Evolutionary conservation across 1,140 invertebrate species (phyloP), one percentile per base, ranked within the genome.

Genomic region (Danaus melanippus): DNA sequence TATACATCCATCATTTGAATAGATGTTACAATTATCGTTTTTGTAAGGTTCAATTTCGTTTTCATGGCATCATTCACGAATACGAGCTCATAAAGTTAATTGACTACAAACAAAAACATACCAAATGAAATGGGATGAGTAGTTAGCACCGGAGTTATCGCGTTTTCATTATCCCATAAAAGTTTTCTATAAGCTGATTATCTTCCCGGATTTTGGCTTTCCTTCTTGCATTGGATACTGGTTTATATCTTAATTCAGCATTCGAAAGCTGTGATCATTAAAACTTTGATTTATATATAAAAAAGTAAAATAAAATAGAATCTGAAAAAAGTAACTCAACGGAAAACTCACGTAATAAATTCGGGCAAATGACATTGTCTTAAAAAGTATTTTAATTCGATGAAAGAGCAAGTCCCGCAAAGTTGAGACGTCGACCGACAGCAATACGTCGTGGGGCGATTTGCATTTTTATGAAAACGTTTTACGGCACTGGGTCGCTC

Each of bases 401-500:
- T 70, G 66, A 74, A 75, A 71, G 66, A 69, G 61, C 64, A 56
- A 76, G 62, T 68, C 67, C 58, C 56, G 54, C 50, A 59, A 69
- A 79, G 75, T 74, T 74, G 48, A 60, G 62, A 62, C 67, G 54
- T 44, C 56, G 51, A 53, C 67, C 63, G 60, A 46, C 53, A 69
- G 71, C 76, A 79, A 79, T 78, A 80, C 75, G 73, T 76, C 71
- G 69, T 67, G 46, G 59, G 51, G 46, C 61, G 66, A 82, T 82
- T 82, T 82, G 69, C 76, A 79, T 82, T 82, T 82, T 82, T 82
- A 82, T 79, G 71, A 76, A 79, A 81, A 76, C 71, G 74, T 70
- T 81, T 74, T 70, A 71, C 64, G 60, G 61, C 64, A 52, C 46
- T 49, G 49, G 50, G 49, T 57, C 43, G 50, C 7, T 46, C 39